These are phyloP conservation scores for Coregonus clupeaformis DNA, from an alignment of 2,113 vertebrate species.

Conservation along the genomic window DNA sequence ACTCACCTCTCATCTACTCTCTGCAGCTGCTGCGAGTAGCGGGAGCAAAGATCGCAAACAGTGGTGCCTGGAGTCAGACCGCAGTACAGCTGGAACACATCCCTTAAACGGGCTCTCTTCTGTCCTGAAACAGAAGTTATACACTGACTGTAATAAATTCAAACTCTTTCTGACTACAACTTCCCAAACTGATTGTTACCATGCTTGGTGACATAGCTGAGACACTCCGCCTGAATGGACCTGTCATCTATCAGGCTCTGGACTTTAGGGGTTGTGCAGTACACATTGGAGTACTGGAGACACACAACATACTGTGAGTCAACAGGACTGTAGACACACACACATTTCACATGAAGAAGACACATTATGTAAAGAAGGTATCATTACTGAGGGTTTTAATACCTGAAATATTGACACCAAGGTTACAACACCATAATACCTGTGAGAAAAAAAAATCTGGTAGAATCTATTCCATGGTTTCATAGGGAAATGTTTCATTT, in stretches of 20 bases:
- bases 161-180: not conserved
- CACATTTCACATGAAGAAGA: no score
- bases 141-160: not conserved
- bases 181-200: conserved; percentile 68
- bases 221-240: conserved; percentile 90
- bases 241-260: conserved; percentile 95
- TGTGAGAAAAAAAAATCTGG: conserved; percentile 48
- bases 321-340: not conserved
- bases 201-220: conserved; percentile 88
- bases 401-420: conserved; percentile 97
- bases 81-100: conserved; percentile 78
- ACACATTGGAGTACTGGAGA: conserved; percentile 93
- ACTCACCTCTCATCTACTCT: conserved; percentile 89
- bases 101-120: conserved; percentile 87
- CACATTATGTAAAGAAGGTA: not conserved
- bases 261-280: conserved; percentile 93
- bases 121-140: conserved; percentile 75
- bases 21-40: conserved; percentile 92
- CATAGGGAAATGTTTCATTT: no score
- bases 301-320: not conserved
- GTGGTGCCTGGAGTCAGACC: conserved; percentile 77
- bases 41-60: conserved; percentile 77
- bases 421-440: conserved; percentile 92
- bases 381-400: conserved; percentile 34
- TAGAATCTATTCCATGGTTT: not conserved